phyloP scores from a whole-genome alignment of 2,113 vertebrate species.

The Gulo gulo region DNA sequence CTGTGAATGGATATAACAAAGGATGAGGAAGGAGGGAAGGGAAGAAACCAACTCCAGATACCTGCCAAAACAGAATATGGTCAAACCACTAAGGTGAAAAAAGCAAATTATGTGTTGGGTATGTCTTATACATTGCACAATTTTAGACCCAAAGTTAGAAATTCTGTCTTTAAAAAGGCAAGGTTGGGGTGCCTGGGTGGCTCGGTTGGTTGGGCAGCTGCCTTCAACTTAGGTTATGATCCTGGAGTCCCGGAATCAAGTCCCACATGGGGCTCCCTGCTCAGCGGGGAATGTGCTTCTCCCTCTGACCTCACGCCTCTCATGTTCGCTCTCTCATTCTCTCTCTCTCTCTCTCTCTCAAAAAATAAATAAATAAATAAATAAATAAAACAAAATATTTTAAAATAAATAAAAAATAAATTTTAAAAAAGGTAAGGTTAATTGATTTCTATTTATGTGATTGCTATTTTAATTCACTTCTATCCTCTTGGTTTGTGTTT shows the following conservation, averaged over 20 bases:
- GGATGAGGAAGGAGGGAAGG: background rate
- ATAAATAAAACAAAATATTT: too few relatives aligned
- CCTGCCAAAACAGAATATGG: background rate
- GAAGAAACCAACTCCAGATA: background rate
- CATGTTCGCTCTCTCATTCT: too few relatives aligned
- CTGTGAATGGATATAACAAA: constrained; percentile 39
- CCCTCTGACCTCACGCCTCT: too few relatives aligned
- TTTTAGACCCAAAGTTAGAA: background rate
- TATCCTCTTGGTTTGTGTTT: background rate
- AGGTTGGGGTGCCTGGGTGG: background rate
- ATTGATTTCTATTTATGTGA: background rate
- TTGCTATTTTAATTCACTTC: background rate
- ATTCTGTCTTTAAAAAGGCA: background rate
- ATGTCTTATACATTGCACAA: background rate
- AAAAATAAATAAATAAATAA: too few relatives aligned
- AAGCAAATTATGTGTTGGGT: background rate
- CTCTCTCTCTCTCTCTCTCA: too few relatives aligned
- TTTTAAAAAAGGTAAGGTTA: background rate
- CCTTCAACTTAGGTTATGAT: too few relatives aligned
- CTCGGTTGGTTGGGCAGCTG: too few relatives aligned
- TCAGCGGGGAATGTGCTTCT: too few relatives aligned
- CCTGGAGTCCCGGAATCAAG: too few relatives aligned
- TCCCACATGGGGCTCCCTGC: too few relatives aligned
- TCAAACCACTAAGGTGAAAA: background rate
- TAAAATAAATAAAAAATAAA: too few relatives aligned